A percentile compares a stretch with the other conserved stretches of the same genome.
Evolutionary conservation across 2,888 invertebrate species (phyloP).

Genomic region (Dilophus febrilis): DNA sequence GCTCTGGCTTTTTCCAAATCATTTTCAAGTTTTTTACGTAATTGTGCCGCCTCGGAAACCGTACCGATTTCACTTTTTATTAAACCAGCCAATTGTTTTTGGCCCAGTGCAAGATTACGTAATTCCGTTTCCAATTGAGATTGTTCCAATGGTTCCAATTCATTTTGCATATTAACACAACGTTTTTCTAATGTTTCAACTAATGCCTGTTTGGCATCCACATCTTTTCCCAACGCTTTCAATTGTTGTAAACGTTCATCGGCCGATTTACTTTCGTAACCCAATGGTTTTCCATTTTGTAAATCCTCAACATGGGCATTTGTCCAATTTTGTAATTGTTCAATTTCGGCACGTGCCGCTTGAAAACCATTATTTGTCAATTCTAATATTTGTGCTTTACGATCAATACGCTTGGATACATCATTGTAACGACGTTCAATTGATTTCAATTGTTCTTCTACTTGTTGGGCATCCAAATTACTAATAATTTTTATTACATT

Average conservation of each 20-base stretch:
- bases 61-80: slow-evolving; percentile 58
- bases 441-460: slow-evolving; percentile 77
- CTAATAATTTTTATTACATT: slow-evolving; percentile 65
- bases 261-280: slow-evolving; percentile 59
- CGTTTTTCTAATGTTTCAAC: slow-evolving; percentile 71
- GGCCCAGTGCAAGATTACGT: slow-evolving; percentile 53
- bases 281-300: slow-evolving; percentile 47
- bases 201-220: slow-evolving; percentile 65
- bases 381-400: slow-evolving; percentile 68
- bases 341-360: slow-evolving; percentile 62
- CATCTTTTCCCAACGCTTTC: slow-evolving; percentile 62
- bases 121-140: slow-evolving; percentile 58
- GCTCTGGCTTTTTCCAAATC: slow-evolving; percentile 61
- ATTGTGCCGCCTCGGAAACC: slow-evolving; percentile 49
- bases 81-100: slow-evolving; percentile 51
- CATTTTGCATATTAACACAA: slow-evolving; percentile 65
- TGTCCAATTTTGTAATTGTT: slow-evolving; percentile 63
- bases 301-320: slow-evolving; percentile 52
- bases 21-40: slow-evolving; percentile 57
- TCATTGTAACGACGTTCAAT: slow-evolving; percentile 72
- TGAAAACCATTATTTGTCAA: slow-evolving; percentile 71
- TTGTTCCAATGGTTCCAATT: slow-evolving; percentile 70
- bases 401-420: slow-evolving; percentile 63
- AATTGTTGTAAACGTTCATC: slow-evolving; percentile 55
- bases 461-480: slow-evolving; percentile 76